Conservation (phyloP, 2,797 vertebrate species). For the Xenops minutus region DNA sequence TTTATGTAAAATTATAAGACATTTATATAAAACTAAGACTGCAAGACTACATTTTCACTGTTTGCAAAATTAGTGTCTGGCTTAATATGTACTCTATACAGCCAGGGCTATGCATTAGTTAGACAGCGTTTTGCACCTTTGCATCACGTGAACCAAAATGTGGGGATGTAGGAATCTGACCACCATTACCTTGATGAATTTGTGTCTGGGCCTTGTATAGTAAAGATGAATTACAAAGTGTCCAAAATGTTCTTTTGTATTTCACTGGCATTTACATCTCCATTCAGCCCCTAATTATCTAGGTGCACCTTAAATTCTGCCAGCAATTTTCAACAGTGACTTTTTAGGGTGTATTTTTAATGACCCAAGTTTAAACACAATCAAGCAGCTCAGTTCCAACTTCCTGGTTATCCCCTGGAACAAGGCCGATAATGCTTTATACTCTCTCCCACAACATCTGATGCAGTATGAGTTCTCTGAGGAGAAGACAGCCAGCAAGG, state of each 20-base stretch:
- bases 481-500: background rate
- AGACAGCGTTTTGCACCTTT: background rate
- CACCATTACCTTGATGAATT: background rate
- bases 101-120: background rate
- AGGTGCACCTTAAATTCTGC: background rate
- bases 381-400: background rate
- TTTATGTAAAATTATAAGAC: rapidly evolving
- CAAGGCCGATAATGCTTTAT: background rate
- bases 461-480: background rate
- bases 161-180: background rate
- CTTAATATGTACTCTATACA: background rate
- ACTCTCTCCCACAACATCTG: background rate
- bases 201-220: background rate
- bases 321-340: background rate
- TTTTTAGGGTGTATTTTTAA: background rate
- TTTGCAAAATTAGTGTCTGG: background rate
- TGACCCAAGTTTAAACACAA: background rate
- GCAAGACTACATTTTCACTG: background rate
- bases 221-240: background rate
- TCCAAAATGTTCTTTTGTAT: background rate
- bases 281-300: background rate
- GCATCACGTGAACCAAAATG: background rate
- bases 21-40: too few species aligned
- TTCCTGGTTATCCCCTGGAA: background rate
- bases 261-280: background rate